These are phyloP conservation scores for Echiichthys vipera DNA, from an alignment of 2,797 vertebrate species.

Conservation along the genomic window DNA sequence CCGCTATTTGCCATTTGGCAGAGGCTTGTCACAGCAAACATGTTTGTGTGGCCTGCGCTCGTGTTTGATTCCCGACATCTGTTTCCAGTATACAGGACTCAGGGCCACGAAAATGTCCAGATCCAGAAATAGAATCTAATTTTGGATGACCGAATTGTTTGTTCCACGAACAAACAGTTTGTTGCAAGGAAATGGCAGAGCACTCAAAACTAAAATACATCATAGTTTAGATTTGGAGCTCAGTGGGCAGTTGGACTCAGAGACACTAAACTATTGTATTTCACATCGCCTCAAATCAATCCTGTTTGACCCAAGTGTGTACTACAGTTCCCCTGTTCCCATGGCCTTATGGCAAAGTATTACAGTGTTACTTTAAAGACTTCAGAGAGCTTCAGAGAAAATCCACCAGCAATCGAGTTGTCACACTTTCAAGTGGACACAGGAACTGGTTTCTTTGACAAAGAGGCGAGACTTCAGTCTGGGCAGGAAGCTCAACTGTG, in stretches of 20 bases:
- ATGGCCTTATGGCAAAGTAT: neutral
- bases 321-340: neutral
- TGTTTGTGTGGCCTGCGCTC: conserved; percentile 65
- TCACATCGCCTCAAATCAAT: conserved; percentile 41
- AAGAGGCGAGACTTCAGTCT: neutral
- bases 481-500: conserved; percentile 2
- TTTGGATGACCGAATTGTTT: conserved; percentile 75
- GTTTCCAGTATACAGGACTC: conserved; percentile 61
- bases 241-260: conserved; percentile 19
- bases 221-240: conserved; percentile 27
- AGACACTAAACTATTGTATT: conserved; percentile 23
- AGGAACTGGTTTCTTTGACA: conserved; percentile 15
- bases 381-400: conserved; percentile 11
- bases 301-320: conserved; percentile 5
- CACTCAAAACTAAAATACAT: conserved; percentile 41
- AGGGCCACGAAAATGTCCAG: conserved; percentile 25
- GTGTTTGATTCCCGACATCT: conserved; percentile 75
- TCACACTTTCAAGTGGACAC: conserved; percentile 6
- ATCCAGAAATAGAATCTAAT: conserved; percentile 71
- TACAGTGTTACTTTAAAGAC: conserved; percentile 9
- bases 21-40: conserved; percentile 73
- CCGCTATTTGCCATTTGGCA: conserved; percentile 70
- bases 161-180: conserved; percentile 68
- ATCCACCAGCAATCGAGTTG: neutral
- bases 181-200: conserved; percentile 57